Percentiles rank a stretch among this genome's conserved stretches.
Evolutionary conservation across 2,113 vertebrate species (phyloP).

Genomic region (Burhinus bistriatus): DNA sequence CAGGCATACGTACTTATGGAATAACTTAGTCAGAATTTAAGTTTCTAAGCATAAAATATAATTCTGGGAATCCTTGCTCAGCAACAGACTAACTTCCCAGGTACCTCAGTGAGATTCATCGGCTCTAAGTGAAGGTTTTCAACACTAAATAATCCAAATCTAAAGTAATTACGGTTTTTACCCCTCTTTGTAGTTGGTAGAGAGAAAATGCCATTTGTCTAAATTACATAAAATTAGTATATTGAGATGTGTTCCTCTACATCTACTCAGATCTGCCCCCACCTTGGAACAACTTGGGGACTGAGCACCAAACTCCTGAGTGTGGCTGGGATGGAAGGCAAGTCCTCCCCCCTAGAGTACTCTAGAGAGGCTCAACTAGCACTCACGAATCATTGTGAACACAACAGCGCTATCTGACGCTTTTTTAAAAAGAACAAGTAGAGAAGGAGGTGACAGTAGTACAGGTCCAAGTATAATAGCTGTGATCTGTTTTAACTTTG

Average conservation of each 20-base stretch:
- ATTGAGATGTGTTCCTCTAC: background rate
- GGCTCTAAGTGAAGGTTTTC: background rate
- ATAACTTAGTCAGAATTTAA: background rate
- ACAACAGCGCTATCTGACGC: fast-evolving
- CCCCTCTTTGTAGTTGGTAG: background rate
- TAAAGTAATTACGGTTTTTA: background rate
- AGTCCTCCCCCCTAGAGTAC: background rate
- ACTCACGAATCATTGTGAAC: background rate
- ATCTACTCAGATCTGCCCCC: background rate
- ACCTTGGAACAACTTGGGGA: background rate
- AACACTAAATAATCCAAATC: background rate
- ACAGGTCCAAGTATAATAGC: too few relatives aligned
- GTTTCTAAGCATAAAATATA: background rate
- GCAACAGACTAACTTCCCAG: background rate
- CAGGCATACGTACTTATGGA: fast-evolving
- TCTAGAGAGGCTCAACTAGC: background rate
- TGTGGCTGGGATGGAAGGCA: background rate
- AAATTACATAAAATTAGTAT: background rate
- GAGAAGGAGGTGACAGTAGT: background rate
- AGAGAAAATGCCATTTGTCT: background rate
- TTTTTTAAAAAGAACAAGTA: background rate
- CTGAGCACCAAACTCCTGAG: background rate
- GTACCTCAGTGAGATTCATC: background rate
- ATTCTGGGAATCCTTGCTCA: background rate
- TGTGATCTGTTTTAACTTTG: background rate